A percentile compares a stretch with the other conserved stretches of the same genome.
Evolutionary conservation across 2,888 invertebrate genomes (phyloP).

Genomic region (Sericinus montela): DNA sequence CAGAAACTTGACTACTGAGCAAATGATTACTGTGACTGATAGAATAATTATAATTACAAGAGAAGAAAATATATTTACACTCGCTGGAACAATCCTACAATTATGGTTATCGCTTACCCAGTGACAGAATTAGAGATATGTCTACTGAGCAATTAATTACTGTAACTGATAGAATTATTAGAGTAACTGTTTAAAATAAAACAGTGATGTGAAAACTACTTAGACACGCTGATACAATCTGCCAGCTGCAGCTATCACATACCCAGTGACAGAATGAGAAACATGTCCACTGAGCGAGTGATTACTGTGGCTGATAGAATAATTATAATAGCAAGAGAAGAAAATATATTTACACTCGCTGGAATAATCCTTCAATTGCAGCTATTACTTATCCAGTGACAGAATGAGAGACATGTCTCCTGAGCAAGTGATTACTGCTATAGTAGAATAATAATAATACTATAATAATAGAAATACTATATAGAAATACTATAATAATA

Average conservation of each 20-base stretch:
- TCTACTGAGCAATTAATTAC: neutral
- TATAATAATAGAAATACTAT: no score
- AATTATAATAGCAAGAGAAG: no score
- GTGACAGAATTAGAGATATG: constrained; percentile 25
- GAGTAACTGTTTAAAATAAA: neutral
- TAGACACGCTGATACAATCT: neutral
- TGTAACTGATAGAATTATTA: neutral
- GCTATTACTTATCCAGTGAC: neutral
- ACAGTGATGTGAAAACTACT: no score
- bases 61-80: no score
- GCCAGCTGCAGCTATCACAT: constrained; percentile 22
- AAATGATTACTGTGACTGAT: no score
- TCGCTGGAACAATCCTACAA: no score
- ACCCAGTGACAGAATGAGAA: constrained; percentile 18
- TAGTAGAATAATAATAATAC: neutral
- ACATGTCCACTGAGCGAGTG: neutral
- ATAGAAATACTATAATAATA: no score
- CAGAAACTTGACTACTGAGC: no score
- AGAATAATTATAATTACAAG: no score
- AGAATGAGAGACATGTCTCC: constrained; percentile 25
- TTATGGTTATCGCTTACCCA: no score
- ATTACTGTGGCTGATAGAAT: neutral
- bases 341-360: neutral
- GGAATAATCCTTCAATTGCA: neutral
- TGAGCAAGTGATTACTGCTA: neutral